Evolutionary conservation across 1,140 invertebrate genomes (phyloP).

Genomic region (Pachyrhynchus sulphureomaculatus): DNA sequence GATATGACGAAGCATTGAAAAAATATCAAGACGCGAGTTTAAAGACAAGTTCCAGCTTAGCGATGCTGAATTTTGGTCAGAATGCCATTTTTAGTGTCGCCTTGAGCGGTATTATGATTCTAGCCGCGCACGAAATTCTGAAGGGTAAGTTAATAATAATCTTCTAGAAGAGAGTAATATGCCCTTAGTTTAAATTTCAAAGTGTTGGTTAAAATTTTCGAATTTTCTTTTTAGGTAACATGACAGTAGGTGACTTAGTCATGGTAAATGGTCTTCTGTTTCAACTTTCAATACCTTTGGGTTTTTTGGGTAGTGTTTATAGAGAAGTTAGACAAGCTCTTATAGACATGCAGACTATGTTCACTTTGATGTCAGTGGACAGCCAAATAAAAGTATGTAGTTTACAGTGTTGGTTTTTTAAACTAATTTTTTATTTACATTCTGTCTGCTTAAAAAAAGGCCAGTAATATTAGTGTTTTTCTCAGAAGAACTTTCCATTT

Average conservation of each 20-base stretch:
- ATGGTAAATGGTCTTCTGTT: conserved; percentile 99
- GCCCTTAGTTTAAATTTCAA: too few species aligned
- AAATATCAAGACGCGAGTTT: conserved; percentile 91
- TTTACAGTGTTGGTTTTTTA: too few species aligned
- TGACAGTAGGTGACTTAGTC: conserved; percentile 98
- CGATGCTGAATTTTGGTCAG: conserved; percentile 97
- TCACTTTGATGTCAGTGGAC: conserved; percentile 85
- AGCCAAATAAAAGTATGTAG: conserved; percentile 70
- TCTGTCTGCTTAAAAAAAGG: too few species aligned
- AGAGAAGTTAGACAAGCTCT: conserved; percentile 95
- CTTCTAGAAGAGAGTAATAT: background rate
- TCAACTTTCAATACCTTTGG: conserved; percentile 95
- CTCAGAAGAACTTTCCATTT: too few species aligned
- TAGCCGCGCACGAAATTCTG: conserved; percentile 87
- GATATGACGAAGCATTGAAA: conserved; percentile 85
- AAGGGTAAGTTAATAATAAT: conserved; percentile 64
- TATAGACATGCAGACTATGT: conserved; percentile 99
- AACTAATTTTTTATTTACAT: too few species aligned
- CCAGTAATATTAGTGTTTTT: too few species aligned
- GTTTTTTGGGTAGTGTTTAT: conserved; percentile 94
- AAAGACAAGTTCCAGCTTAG: conserved; percentile 93
- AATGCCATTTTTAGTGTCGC: conserved; percentile 95
- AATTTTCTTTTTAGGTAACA: conserved; percentile 67
- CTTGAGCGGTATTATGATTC: conserved; percentile 89
- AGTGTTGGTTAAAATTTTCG: too few species aligned